Percentiles rank a stretch among this genome's conserved stretches.
Conservation (phyloP, 2,888 invertebrate genomes). For the Alloplasta piceator region DNA sequence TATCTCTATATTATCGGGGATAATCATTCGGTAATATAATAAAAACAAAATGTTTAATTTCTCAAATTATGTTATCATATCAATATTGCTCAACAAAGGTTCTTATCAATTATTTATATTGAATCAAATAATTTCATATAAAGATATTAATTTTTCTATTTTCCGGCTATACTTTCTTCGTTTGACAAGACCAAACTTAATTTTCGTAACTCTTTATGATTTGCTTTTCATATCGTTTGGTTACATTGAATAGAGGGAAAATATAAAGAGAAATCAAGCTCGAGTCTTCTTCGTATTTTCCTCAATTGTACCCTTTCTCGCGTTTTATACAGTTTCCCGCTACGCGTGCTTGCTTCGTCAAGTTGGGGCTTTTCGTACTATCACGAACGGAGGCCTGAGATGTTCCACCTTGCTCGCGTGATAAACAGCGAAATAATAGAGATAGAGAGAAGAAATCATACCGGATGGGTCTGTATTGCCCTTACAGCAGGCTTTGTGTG, state of each 20-base stretch:
- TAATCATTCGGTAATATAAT: too few relatives aligned
- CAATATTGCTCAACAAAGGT: too few relatives aligned
- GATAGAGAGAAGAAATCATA: slow-evolving; percentile 55
- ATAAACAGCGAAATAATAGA: slow-evolving; percentile 67
- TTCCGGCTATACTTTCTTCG: too few relatives aligned
- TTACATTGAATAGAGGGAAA: neutral
- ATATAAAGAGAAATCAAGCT: slow-evolving; percentile 11
- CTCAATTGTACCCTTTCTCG: slow-evolving; percentile 26
- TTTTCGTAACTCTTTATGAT: too few relatives aligned
- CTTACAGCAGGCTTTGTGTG: slow-evolving; percentile 6
- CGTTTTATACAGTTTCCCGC: slow-evolving; percentile 32
- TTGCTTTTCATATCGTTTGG: too few relatives aligned
- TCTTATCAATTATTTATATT: too few relatives aligned
- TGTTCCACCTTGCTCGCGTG: slow-evolving; percentile 54
- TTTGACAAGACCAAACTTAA: too few relatives aligned
- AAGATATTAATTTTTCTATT: too few relatives aligned
- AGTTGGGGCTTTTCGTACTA: slow-evolving; percentile 23
- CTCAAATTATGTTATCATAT: too few relatives aligned
- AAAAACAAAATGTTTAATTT: too few relatives aligned
- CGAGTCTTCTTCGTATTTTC: neutral
- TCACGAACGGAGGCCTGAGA: slow-evolving; percentile 9
- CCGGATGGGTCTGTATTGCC: slow-evolving; percentile 50
- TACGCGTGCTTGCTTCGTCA: slow-evolving; percentile 2
- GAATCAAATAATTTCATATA: too few relatives aligned
- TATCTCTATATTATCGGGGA: too few relatives aligned